Conservation (phyloP, 1,140 invertebrate species). For the Lycorma delicatula region DNA sequence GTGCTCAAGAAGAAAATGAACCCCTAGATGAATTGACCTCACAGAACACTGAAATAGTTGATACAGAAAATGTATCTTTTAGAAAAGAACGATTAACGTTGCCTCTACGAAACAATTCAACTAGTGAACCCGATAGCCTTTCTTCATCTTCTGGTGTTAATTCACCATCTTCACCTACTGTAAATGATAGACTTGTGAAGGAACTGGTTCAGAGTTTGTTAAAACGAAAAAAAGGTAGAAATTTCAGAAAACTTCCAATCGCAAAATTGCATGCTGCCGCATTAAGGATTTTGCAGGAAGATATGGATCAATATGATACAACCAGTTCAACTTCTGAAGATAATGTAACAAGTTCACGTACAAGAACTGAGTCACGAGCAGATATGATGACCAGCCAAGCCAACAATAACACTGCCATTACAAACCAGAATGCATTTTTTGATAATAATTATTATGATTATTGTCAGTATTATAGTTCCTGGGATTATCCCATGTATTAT, state of each 20-base stretch:
- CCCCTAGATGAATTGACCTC: not conserved
- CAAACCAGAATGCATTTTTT: slow-evolving; percentile 38
- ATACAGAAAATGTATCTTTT: too few species aligned
- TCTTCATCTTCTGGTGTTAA: slow-evolving; percentile 42
- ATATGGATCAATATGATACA: slow-evolving; percentile 39
- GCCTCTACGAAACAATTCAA: slow-evolving; percentile 28
- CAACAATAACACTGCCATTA: slow-evolving; percentile 22
- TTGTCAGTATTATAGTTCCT: slow-evolving; percentile 50
- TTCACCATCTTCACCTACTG: slow-evolving; percentile 43
- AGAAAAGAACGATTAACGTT: slow-evolving; percentile 35
- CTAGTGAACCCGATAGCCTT: slow-evolving; percentile 25
- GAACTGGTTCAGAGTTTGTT: slow-evolving; percentile 48
- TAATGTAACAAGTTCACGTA: slow-evolving; percentile 25
- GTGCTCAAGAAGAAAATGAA: slow-evolving; percentile 35
- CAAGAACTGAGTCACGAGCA: slow-evolving; percentile 28
- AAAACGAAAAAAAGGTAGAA: slow-evolving; percentile 42
- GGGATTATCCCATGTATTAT: slow-evolving; percentile 39
- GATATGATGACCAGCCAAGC: slow-evolving; percentile 36
- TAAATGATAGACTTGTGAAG: slow-evolving; percentile 46
- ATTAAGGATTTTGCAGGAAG: slow-evolving; percentile 43
- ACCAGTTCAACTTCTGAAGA: slow-evolving; percentile 27
- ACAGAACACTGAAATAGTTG: slow-evolving; percentile 18
- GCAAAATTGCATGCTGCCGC: slow-evolving; percentile 48
- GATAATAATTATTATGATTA: slow-evolving; percentile 39
- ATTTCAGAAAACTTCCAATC: slow-evolving; percentile 44